Percentiles rank a stretch among this genome's conserved stretches.
Evolutionary conservation across 2,113 vertebrate species (phyloP).

Genomic region (Hylia prasina): DNA sequence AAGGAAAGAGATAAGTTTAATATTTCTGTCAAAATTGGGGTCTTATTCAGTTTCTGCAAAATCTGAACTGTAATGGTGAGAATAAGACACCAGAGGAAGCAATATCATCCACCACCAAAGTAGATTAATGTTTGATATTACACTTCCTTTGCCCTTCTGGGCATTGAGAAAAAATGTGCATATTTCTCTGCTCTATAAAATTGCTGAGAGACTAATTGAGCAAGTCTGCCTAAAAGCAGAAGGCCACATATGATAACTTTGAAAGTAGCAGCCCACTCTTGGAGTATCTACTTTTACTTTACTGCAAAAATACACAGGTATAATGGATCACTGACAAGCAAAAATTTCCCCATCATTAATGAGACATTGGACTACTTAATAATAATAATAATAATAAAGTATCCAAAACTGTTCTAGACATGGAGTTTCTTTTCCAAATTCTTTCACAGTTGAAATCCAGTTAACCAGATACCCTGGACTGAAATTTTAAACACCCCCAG

Average conservation of each 20-base stretch:
- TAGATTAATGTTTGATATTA: not conserved
- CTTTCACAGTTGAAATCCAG: not conserved
- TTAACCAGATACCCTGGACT: not conserved
- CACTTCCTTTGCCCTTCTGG: not conserved
- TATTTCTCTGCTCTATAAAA: not conserved
- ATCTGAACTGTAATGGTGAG: not conserved
- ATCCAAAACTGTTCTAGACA: not conserved
- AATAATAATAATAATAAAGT: not conserved
- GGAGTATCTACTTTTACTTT: not conserved
- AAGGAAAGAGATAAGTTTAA: not conserved
- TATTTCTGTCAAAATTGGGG: not conserved
- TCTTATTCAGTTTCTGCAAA: not conserved
- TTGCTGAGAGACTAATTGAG: constrained; percentile 4
- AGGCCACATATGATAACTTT: not conserved
- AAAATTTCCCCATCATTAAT: not conserved
- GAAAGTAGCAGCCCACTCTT: not conserved
- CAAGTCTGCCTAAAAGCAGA: not conserved
- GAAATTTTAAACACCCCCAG: not conserved
- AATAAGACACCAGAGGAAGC: not conserved
- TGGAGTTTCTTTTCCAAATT: not conserved
- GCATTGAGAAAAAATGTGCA: not conserved
- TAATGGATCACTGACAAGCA: not conserved
- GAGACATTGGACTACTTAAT: not conserved
- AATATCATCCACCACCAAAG: not conserved
- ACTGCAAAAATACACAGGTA: not conserved